These are phyloP conservation scores for Portevinia maculata DNA, from an alignment of 2,888 invertebrate species.

Conservation along the genomic window DNA sequence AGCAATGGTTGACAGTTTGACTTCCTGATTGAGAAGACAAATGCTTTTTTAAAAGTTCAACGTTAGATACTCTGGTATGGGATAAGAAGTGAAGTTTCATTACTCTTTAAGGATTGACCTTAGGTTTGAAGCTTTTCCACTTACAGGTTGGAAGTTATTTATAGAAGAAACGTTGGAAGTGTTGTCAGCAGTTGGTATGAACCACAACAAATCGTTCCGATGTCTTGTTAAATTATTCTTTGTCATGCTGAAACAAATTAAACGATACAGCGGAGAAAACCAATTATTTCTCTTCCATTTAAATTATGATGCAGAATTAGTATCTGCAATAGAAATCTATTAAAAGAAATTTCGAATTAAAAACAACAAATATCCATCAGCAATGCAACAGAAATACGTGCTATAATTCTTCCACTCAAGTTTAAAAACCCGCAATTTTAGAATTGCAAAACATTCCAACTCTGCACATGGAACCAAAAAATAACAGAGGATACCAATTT, in stretches of 20 bases:
- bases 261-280: slow-evolving; percentile 21
- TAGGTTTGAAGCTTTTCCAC: not conserved
- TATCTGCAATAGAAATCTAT: slow-evolving; percentile 65
- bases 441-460: slow-evolving; percentile 55
- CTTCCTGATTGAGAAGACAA: slow-evolving; percentile 72
- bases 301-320: slow-evolving; percentile 56
- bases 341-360: slow-evolving; percentile 43
- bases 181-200: not conserved
- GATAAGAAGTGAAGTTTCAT: slow-evolving; percentile 27
- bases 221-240: too few species aligned
- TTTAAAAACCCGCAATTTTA: slow-evolving; percentile 60
- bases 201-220: not conserved
- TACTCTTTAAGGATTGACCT: slow-evolving; percentile 56
- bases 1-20: slow-evolving; percentile 66
- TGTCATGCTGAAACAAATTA: not conserved
- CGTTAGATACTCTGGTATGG: not conserved
- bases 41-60: slow-evolving; percentile 57
- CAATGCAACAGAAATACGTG: slow-evolving; percentile 57
- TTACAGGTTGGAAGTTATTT: slow-evolving; percentile 12
- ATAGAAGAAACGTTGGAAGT: not conserved
- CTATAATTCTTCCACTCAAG: slow-evolving; percentile 57
- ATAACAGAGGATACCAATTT: slow-evolving; percentile 37
- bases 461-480: slow-evolving; percentile 5
- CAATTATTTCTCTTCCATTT: slow-evolving; percentile 60
- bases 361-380: slow-evolving; percentile 36